These are phyloP conservation scores for Antheraea mylitta DNA, from an alignment of 1,140 invertebrate species.

Conservation along the genomic window DNA sequence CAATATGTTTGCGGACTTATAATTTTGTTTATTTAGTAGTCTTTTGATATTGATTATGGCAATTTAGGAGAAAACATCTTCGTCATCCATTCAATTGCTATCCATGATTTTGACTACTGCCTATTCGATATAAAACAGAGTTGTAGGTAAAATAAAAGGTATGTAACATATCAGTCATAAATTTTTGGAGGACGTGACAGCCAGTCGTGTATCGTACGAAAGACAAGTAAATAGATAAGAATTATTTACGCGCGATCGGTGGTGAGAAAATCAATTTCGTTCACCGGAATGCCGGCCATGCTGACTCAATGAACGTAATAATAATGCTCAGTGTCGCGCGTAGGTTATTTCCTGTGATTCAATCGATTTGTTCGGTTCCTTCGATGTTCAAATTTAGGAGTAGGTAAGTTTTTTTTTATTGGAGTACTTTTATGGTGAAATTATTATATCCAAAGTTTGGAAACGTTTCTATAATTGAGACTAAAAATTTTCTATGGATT, in stretches of 20 bases:
- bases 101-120: not conserved
- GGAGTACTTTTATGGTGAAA: not conserved
- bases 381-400: not conserved
- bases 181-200: constrained; percentile 3
- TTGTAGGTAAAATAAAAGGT: not conserved
- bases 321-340: constrained; percentile 7
- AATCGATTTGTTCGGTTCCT: constrained; percentile 8
- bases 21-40: no score
- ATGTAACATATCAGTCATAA: not conserved
- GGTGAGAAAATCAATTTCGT: constrained; percentile 7
- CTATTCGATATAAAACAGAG: not conserved
- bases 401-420: not conserved
- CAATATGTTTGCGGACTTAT: no score
- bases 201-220: not conserved
- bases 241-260: not conserved
- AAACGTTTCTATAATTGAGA: no score
- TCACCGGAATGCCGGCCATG: not conserved
- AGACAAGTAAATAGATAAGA: not conserved
- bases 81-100: no score
- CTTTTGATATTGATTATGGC: no score
- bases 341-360: constrained; percentile 19
- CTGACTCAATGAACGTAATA: constrained; percentile 4
- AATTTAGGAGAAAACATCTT: no score
- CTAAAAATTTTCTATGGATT: no score
- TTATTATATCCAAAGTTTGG: no score